phyloP scores from a whole-genome alignment of 2,113 vertebrate genomes.

The Poicephalus meyeri region DNA sequence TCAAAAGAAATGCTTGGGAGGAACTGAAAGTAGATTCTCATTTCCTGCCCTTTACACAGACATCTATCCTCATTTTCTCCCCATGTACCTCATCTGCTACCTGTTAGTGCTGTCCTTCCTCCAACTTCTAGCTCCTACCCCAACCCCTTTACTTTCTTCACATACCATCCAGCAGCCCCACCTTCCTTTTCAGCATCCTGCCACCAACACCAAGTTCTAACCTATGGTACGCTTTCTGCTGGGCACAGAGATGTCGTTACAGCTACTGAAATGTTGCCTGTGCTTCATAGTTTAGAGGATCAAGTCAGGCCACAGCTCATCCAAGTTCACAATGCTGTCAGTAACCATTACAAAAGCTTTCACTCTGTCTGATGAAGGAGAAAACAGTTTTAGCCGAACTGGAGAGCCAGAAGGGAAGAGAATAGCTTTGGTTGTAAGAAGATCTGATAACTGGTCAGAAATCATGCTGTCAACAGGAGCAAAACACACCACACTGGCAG shows the following conservation, averaged over 20 bases:
- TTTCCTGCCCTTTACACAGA: not conserved
- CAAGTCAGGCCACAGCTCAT: not conserved
- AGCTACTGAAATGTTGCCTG: not conserved
- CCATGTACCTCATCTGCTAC: not conserved
- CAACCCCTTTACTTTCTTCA: not conserved
- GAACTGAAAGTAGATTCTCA: not conserved
- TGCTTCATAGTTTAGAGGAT: not conserved
- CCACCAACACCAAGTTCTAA: not conserved
- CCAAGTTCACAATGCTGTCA: accelerated
- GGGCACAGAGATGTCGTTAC: not conserved
- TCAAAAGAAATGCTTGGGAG: not conserved
- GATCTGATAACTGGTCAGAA: not conserved
- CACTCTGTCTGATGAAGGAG: not conserved
- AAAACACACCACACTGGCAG: not conserved
- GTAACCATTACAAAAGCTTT: not conserved
- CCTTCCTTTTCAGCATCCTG: not conserved
- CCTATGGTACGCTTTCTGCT: not conserved
- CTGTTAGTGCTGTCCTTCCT: not conserved
- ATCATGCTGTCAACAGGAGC: not conserved
- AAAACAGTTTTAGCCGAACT: not conserved
- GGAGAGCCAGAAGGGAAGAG: not conserved
- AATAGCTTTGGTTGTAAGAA: not conserved
- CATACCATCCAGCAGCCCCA: not conserved
- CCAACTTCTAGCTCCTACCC: not conserved
- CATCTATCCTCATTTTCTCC: not conserved